Evolutionary conservation across 2,888 invertebrate species (phyloP), one percentile per base, ranked within the genome.

Genomic region (Siphonodentalium dalli): DNA sequence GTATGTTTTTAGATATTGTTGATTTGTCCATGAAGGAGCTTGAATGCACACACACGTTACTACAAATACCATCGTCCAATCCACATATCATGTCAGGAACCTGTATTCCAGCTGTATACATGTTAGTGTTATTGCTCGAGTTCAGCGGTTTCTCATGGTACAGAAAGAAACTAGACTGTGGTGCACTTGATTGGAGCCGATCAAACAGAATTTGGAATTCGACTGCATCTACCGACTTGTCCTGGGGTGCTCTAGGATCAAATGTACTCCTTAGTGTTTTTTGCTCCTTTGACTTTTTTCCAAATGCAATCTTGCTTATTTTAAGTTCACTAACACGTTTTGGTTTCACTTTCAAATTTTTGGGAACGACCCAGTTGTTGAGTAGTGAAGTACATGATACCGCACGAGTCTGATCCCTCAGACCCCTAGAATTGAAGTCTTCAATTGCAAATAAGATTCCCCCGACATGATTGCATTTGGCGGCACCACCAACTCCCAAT

Each of bases 401-500:
- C 11, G 23, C 21, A 13, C 37, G 44, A 20, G 54, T 21, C 3
- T 29, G n/a, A 21, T 28, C 9, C 23, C 46, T 40, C 8, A 51
- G 28, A 7, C 37, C 31, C 2, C 46, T 50, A 5, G 29, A 5
- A 27, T 23, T 15, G 27, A 58, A 58, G 26, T 41, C 45, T 3
- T 48, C 39, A 1, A 54, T 37, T 21, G 37, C 40, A 31, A 58
- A 53, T 13, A 58, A 28, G 5, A 58, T 8, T 4, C 53, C 41
- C 1, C 53, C 53, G 9, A 49, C 23, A 26, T 58, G 50, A 42
- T 58, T 50, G 29, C 58, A 58, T 15, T 58, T 49, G 2, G 42
- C 45, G 18, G 18, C 37, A 18, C 45, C 58, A 20, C 33, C 33
- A n/a, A 38, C 29, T 4, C 49, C 58, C 11, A 49, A 35, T 4